These are phyloP conservation scores for Microctenopoma lineatum DNA, from an alignment of 2,797 vertebrate species.

Conservation along the genomic window DNA sequence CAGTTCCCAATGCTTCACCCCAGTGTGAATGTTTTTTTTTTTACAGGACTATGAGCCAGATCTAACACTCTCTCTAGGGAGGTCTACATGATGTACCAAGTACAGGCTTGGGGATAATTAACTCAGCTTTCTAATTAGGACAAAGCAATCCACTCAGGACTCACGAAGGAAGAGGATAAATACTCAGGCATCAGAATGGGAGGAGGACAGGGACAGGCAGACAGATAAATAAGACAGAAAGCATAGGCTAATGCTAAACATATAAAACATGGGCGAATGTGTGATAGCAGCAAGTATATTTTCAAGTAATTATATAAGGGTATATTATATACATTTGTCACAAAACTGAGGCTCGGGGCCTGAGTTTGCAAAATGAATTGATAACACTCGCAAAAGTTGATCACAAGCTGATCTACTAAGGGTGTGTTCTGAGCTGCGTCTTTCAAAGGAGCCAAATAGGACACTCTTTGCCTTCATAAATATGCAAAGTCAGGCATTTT, in stretches of 20 bases:
- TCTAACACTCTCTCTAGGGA: constrained; percentile 71
- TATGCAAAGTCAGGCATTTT: too few relatives aligned
- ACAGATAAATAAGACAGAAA: constrained; percentile 59
- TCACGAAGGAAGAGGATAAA: constrained; percentile 72
- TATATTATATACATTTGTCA: not conserved
- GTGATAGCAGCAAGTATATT: constrained; percentile 10
- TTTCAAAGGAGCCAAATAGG: too few relatives aligned
- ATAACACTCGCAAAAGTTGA: too few relatives aligned
- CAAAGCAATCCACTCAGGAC: constrained; percentile 73
- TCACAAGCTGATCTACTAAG: too few relatives aligned
- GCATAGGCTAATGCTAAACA: constrained; percentile 35
- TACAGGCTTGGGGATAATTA: constrained; percentile 81
- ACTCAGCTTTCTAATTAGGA: constrained; percentile 83
- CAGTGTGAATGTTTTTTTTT: constrained; percentile 16
- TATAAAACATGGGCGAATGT: constrained; percentile 19
- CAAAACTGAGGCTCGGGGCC: too few relatives aligned
- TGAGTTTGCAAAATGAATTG: too few relatives aligned
- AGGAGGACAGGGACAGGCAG: constrained; percentile 49
- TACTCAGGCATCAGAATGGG: constrained; percentile 57
- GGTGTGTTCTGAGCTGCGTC: too few relatives aligned
- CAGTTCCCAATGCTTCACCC: constrained; percentile 33
- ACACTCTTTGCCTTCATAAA: too few relatives aligned
- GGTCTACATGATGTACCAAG: constrained; percentile 77
- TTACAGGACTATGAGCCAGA: constrained; percentile 61
- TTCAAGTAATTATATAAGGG: not conserved